Percentiles rank a stretch among this genome's conserved stretches.
These are phyloP conservation scores for Cantharis flavilabris DNA, from an alignment of 2,888 invertebrate species.

Conservation along the genomic window DNA sequence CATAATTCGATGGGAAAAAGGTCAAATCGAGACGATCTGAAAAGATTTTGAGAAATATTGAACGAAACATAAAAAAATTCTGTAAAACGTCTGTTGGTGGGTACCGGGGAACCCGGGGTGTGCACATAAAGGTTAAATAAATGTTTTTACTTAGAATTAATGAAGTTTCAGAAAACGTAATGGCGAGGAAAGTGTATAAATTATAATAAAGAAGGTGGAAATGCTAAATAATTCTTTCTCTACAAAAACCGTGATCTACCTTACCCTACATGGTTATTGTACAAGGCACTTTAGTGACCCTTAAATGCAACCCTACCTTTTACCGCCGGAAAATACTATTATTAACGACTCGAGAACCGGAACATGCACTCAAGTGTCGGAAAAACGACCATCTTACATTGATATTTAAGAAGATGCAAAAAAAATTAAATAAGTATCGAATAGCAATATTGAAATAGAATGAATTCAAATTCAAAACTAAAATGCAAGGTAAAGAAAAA, in stretches of 20 bases:
- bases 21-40: no score
- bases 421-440: not conserved
- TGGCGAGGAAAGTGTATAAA: not conserved
- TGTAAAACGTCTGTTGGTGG: no score
- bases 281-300: constrained; percentile 13
- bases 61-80: no score
- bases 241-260: constrained; percentile 8
- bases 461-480: not conserved
- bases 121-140: no score
- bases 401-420: not conserved
- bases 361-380: constrained; percentile 14
- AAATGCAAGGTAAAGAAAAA: not conserved
- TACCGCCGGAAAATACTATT: constrained; percentile 25
- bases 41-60: no score
- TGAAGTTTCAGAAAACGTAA: not conserved
- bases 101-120: no score
- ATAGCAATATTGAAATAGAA: not conserved
- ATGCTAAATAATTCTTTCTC: not conserved
- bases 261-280: constrained; percentile 8
- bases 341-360: constrained; percentile 18
- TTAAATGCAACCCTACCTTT: constrained; percentile 21
- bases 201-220: not conserved
- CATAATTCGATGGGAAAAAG: no score
- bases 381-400: constrained; percentile 1
- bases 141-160: not conserved